Evolutionary conservation across 2,797 vertebrate species (phyloP), one percentile per base, ranked within the genome.

Genomic region (Peromyscus attwateri): DNA sequence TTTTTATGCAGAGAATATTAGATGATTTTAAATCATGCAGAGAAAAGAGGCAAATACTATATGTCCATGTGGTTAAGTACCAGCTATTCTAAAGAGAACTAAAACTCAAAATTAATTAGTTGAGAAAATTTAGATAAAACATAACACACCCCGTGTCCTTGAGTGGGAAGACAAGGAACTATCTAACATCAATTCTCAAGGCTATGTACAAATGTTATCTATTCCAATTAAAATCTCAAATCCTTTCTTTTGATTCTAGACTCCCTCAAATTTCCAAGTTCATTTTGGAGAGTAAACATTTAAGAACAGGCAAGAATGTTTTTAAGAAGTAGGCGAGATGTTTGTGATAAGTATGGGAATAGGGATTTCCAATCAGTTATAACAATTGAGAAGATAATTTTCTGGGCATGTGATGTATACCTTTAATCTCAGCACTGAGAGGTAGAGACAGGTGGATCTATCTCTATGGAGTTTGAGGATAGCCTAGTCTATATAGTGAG

Each of bases 11-110:
- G 27, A 68, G 25, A 92, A 75, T 70, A 62, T 31, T 16, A 89
- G 21, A 82, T 94, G 29, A 68, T 92, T 79, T 96, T 79, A 87
- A 94, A 90, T 73, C 23, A 68, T 23, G 7, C 23, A 87, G 21
- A 87, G 9, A 64, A 14, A 82, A 85, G 66, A 68, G 70, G 84
- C 2, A 64, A 83, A 84, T 34, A 90, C 19, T 88, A 40, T 10
- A 76, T 23, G 64, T 0, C 62, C 46, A 87, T 34, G 52, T 27
- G 46, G 52, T 37, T 43, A 92, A 60, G 7, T 13, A 34, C 1
- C 52, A 52, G 25, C 19, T 71, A 71, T 71, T 68, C 12, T 75
- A 85, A 85, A 75, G 27, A 27, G 87, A 92, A 83, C 37, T 40
- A 89, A 87, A 40, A 92, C 23, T 14, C 29, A 14, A 55, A 57